Conservation (phyloP, 1,140 invertebrate genomes). For the Achroia grisella region DNA sequence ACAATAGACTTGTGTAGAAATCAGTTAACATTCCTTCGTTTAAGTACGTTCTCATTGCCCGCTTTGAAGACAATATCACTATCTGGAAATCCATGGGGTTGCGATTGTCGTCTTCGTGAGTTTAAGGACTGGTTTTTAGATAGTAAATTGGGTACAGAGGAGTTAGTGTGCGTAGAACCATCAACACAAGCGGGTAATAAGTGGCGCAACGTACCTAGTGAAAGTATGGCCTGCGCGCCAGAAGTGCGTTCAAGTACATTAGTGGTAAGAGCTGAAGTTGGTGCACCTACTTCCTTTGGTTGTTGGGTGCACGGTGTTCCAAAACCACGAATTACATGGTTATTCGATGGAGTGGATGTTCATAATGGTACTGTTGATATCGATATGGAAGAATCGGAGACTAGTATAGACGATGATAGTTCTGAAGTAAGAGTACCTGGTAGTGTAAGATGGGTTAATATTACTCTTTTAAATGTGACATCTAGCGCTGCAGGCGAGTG, state of each 20-base stretch:
- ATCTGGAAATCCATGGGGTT: conserved; percentile 91
- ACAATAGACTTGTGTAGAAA: conserved; percentile 66
- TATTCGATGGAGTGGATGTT: conserved; percentile 79
- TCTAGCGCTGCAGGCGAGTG: conserved; percentile 66
- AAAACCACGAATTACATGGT: conserved; percentile 87
- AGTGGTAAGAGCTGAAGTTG: conserved; percentile 61
- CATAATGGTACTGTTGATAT: conserved; percentile 59
- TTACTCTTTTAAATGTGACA: conserved; percentile 64
- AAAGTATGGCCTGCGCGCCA: conserved; percentile 59
- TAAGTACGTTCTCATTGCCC: conserved; percentile 61
- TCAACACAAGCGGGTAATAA: conserved; percentile 54
- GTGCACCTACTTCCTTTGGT: conserved; percentile 77
- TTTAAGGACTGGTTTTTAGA: conserved; percentile 87
- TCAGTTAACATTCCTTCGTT: conserved; percentile 64
- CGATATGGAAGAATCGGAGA: conserved; percentile 62
- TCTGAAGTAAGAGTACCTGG: conserved; percentile 52
- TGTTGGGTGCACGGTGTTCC: conserved; percentile 89
- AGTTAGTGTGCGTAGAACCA: conserved; percentile 58
- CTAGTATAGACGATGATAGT: conserved; percentile 47
- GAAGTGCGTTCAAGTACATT: conserved; percentile 61
- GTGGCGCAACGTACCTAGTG: conserved; percentile 55
- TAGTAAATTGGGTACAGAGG: conserved; percentile 70
- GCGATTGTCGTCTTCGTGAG: conserved; percentile 87
- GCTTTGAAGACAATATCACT: conserved; percentile 84
- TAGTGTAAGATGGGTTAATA: conserved; percentile 66